A percentile compares a stretch with the other conserved stretches of the same genome.
These are phyloP conservation scores for Chironomus tepperi DNA, from an alignment of 1,140 invertebrate genomes.

Conservation along the genomic window DNA sequence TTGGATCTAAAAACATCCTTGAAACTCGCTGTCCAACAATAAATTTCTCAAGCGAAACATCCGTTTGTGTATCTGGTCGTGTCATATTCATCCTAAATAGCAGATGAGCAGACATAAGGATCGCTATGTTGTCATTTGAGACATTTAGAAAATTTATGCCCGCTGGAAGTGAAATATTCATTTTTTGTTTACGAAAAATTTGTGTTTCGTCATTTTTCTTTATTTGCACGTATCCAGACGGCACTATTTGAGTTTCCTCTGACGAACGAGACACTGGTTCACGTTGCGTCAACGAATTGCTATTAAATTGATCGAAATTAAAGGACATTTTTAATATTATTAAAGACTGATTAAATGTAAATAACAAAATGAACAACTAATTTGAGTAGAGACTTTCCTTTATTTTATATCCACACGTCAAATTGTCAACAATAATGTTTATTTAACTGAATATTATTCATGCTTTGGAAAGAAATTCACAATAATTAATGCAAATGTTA, in stretches of 20 bases:
- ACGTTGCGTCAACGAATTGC: conserved; percentile 35
- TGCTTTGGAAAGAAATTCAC: no score
- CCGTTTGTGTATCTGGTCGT: conserved; percentile 58
- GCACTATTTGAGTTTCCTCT: conserved; percentile 34
- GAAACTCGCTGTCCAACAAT: conserved; percentile 50
- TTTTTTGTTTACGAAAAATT: conserved; percentile 70
- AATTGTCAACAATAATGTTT: no score
- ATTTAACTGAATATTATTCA: no score
- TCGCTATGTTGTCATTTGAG: conserved; percentile 70
- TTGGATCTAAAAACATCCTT: conserved; percentile 76
- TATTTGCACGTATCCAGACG: conserved; percentile 59
- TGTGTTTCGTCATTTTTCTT: conserved; percentile 58
- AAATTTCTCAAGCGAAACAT: conserved; percentile 53
- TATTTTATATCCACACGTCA: not conserved
- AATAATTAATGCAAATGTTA: no score
- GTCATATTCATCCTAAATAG: conserved; percentile 75
- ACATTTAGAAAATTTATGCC: conserved; percentile 69
- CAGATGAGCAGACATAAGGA: conserved; percentile 75
- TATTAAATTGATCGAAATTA: conserved; percentile 62
- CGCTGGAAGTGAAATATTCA: conserved; percentile 67
- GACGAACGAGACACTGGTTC: conserved; percentile 35
- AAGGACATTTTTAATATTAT: conserved; percentile 49
- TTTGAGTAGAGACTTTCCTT: not conserved
- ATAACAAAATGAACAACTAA: not conserved
- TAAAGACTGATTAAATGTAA: not conserved